These are phyloP conservation scores for Calyptomena viridis DNA, from an alignment of 2,113 vertebrate genomes.

Conservation along the genomic window DNA sequence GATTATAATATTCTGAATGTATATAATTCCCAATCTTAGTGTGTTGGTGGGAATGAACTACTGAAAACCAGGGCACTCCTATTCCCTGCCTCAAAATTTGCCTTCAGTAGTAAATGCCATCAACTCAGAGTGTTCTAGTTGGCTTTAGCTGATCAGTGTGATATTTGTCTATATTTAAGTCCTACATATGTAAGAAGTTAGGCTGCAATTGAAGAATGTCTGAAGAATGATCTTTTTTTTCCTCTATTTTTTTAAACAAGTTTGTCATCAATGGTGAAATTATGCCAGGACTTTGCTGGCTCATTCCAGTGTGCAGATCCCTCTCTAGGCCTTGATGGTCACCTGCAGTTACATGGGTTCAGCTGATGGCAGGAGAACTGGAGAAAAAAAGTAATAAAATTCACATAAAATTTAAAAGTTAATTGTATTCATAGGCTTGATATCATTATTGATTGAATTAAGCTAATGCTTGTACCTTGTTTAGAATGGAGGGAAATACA, in stretches of 20 bases:
- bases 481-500: neutral
- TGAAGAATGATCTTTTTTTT: neutral
- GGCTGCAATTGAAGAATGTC: neutral
- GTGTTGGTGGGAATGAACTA: neutral
- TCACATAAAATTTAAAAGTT: neutral
- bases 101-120: neutral
- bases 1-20: neutral
- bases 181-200: neutral
- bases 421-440: rapidly evolving
- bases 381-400: neutral
- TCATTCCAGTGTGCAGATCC: neutral
- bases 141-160: neutral
- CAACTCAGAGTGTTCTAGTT: neutral
- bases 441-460: rapidly evolving
- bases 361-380: neutral
- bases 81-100: neutral
- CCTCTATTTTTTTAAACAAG: neutral
- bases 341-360: neutral
- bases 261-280: neutral
- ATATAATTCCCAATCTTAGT: neutral
- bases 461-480: neutral
- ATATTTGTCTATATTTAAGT: neutral
- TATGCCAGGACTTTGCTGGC: neutral
- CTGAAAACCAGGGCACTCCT: neutral
- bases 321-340: neutral